phyloP scores from a whole-genome alignment of 1,140 invertebrate genomes.

The Eueides isabella region DNA sequence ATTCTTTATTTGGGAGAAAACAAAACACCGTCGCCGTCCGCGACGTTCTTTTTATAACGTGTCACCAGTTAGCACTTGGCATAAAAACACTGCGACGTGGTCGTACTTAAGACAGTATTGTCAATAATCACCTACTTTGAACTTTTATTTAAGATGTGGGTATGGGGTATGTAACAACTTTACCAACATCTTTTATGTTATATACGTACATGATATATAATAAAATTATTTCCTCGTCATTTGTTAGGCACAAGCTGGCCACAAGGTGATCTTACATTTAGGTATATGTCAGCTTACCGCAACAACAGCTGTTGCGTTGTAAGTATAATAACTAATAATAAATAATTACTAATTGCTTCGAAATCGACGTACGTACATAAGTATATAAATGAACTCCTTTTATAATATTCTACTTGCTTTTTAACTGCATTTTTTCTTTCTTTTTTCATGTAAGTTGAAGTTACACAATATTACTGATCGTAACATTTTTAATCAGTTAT shows the following conservation, averaged over 20 bases:
- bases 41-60: slow-evolving; percentile 28
- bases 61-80: neutral
- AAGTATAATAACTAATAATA: slow-evolving; percentile 14
- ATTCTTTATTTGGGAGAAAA: slow-evolving; percentile 39
- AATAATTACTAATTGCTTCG: slow-evolving; percentile 5
- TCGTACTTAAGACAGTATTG: neutral
- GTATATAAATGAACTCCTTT: neutral
- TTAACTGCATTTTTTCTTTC: neutral
- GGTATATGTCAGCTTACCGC: slow-evolving; percentile 2
- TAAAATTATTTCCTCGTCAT: neutral
- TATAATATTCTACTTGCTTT: neutral
- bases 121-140: neutral
- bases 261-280: slow-evolving; percentile 2
- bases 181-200: neutral
- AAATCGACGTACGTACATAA: neutral
- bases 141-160: too few species aligned
- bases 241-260: neutral
- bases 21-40: slow-evolving; percentile 31
- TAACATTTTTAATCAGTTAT: neutral
- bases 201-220: neutral
- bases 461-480: too few species aligned
- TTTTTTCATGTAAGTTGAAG: too few species aligned
- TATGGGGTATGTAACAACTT: too few species aligned
- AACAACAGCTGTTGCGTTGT: slow-evolving; percentile 10
- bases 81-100: neutral